Evolutionary conservation across 2,797 vertebrate species (phyloP).

Genomic region (Oreochromis grahami): DNA sequence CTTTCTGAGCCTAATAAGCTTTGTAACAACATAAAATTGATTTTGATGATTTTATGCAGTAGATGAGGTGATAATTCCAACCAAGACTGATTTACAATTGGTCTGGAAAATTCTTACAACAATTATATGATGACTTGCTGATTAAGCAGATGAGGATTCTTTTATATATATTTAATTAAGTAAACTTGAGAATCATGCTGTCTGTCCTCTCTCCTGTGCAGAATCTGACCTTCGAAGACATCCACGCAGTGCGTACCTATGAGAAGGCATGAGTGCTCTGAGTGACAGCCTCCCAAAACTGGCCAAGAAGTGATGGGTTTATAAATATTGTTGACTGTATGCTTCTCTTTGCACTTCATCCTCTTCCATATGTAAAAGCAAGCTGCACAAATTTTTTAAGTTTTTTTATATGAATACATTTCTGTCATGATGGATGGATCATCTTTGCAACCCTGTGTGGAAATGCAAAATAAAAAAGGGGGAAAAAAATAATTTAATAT

Average conservation of each 20-base stretch:
- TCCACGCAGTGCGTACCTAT: conserved; percentile 88
- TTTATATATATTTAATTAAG: not conserved
- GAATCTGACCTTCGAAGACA: conserved; percentile 87
- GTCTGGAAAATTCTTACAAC: not conserved
- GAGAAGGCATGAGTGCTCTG: conserved; percentile 84
- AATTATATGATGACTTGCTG: not conserved
- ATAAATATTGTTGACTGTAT: conserved; percentile 54
- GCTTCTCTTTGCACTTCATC: conserved; percentile 66
- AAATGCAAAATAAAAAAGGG: conserved; percentile 53
- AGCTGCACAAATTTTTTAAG: conserved; percentile 59
- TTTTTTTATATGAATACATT: conserved; percentile 59
- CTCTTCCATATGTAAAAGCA: conserved; percentile 33
- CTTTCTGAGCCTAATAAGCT: not conserved
- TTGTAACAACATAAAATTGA: not conserved
- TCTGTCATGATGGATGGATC: conserved; percentile 50
- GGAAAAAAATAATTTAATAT: conserved; percentile 7
- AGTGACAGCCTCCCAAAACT: conserved; percentile 27
- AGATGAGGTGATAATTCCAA: not conserved
- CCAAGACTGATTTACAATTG: not conserved
- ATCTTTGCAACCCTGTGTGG: conserved; percentile 53
- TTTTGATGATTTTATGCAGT: not conserved
- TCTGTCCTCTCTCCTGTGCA: conserved; percentile 48
- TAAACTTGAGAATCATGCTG: not conserved
- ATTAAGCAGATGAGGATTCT: not conserved
- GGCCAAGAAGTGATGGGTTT: conserved; percentile 42